Base-by-base conservation (phyloP, 2,113 vertebrate species). In the Chionis minor region DNA sequence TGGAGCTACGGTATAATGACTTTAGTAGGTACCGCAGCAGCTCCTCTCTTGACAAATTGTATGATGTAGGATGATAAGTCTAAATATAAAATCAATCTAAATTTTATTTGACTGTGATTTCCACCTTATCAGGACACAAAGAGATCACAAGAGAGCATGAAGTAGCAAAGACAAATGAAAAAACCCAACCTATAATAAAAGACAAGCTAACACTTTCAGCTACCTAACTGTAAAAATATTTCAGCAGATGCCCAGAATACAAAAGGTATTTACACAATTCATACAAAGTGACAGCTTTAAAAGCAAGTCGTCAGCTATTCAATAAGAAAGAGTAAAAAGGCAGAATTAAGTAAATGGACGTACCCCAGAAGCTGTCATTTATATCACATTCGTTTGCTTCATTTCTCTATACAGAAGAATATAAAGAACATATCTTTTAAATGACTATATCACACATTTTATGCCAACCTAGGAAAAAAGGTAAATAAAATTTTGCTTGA, bases 11-110 rank as follows among this genome's bases (percentile, higher is more conserved):
- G 62, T 45, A 85, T 96, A 94, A 93, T 69, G 97, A 92, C 97
- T 98, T 94, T 21, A 96, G 87, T 54, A 91, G 70, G 49, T 92
- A 84, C 65, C 80, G 51, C 85, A 85, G 45, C 54, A 84, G 38
- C 49, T 75, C 79, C 51, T 82, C 65, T 95, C 88, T 62, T 22
- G 3, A 88, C 86, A 95, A 95, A 79, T 38, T 93, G 23, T 11
- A 45, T 94, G 90, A 87, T 89, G 85, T 44, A 58, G 73, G 65
- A 78, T 63, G 69, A 81, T 54, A 91, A 67, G 52, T 52, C 82
- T 77, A 97, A 96, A 96, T 92, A 89, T 44, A 96, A 97, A 96
- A 94, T 92, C 94, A 95, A 96, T 94, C 93, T 87, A 92, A 95
- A 91, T 91, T 96, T 90, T 72, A 95, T 95, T 96, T 83, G 55